Base-by-base conservation (phyloP, 2,797 vertebrate species). In the Micropoecilia bifurca region DNA sequence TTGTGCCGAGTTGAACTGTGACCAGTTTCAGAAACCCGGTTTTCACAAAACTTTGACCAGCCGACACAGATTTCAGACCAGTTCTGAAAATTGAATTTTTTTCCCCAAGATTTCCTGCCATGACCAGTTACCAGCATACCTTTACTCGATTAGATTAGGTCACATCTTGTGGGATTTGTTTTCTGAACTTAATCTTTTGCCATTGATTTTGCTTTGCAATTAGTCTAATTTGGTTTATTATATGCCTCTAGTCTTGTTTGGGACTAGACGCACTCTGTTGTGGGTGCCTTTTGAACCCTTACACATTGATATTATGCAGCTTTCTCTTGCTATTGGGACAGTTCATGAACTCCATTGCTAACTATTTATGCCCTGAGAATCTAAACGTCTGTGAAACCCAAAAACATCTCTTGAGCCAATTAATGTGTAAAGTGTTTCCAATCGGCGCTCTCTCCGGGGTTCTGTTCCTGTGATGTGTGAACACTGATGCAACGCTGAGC, bases 401-500 rank as follows among this genome's bases (percentile, higher is more conserved):
- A 83, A 86, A 79, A 78, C 81, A 85, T 86, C 80, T 91, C 91
- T 84, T 80, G 73, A 87, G 90, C 88, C 90, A 92, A 84, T 88
- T 91, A 91, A 78, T 88, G 83, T 86, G 83, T 77, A 80, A 88
- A 93, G 79, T 87, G 88, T 91, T 90, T 91, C 87, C 91, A 91
- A 79, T 87, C 85, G 84, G 45, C 78, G 0, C 83, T 81, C 81
- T 90, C 81, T 45, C 77, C 68, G 69, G 84, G 79, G 48, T 78
- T 84, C 78, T 88, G 88, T 80, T 91, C 87, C 90, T 91, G 88
- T 89, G 89, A 91, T 89, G 89, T 92, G 77, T 88, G 90, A 90
- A 84, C 77, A 75, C 90, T 91, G 91, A 91, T 83, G 88, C 90
- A 91, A 90, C 84, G 76, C 81, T n/a, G 75, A 85, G 82, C 86